Conservation (phyloP, 2,113 vertebrate species). For the Microcebus murinus region DNA sequence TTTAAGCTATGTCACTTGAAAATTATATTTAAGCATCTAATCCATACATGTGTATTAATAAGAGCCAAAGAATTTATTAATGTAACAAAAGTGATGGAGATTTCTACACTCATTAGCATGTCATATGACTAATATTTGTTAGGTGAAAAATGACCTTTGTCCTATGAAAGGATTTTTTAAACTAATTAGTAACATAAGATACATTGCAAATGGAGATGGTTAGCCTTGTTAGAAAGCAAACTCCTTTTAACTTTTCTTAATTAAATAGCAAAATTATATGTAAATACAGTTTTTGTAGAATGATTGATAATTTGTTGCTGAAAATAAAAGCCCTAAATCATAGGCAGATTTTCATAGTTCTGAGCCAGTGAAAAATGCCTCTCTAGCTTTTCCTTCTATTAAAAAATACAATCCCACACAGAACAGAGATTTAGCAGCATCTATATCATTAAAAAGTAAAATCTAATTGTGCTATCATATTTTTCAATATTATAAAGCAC, state of each 20-base stretch:
- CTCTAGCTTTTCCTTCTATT: not conserved
- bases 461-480: not conserved
- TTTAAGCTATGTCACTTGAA: not conserved
- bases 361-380: not conserved
- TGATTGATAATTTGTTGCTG: not conserved
- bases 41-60: not conserved
- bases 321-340: not conserved
- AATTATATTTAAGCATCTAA: not conserved
- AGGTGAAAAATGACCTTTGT: not conserved
- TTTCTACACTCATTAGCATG: not conserved
- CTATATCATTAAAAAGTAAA: not conserved
- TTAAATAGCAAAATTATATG: constrained; percentile 9
- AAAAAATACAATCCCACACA: not conserved
- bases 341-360: not conserved
- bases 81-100: not conserved
- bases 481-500: not conserved
- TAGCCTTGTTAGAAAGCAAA: not conserved
- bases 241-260: not conserved
- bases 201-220: not conserved
- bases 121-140: not conserved
- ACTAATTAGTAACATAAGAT: not conserved
- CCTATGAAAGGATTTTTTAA: not conserved
- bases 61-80: not conserved
- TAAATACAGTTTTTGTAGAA: not conserved
- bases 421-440: not conserved